Conservation (phyloP, 1,140 invertebrate species). For the Ostrea denselamellosa region DNA sequence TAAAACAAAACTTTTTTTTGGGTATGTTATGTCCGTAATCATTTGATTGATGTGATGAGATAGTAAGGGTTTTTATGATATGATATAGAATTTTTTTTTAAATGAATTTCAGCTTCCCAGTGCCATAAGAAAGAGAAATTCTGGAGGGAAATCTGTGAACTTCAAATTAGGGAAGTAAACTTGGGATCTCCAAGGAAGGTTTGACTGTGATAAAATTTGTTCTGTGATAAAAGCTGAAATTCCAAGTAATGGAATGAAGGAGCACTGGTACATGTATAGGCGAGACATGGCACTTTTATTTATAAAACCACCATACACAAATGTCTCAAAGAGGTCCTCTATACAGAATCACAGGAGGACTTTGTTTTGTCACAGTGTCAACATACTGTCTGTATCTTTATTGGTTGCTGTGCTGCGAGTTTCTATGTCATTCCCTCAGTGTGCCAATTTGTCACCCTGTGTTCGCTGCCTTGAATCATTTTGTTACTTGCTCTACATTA, state of each 20-base stretch:
- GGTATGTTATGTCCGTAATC: no score
- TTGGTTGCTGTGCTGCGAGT: not conserved
- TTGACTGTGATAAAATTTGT: constrained; percentile 23
- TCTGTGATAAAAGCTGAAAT: constrained; percentile 24
- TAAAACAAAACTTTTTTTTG: no score
- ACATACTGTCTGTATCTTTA: not conserved
- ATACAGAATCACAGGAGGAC: not conserved
- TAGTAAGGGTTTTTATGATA: no score
- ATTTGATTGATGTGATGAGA: no score
- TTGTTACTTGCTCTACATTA: not conserved
- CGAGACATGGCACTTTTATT: not conserved
- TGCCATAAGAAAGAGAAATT: not conserved
- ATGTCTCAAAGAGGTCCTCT: not conserved
- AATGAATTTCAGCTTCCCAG: not conserved
- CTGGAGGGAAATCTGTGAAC: not conserved
- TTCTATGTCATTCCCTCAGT: not conserved
- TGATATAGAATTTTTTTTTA: not conserved
- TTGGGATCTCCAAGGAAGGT: not conserved
- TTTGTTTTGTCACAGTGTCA: not conserved
- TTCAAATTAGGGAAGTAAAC: not conserved
- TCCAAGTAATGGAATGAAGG: constrained; percentile 3
- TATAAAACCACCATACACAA: not conserved
- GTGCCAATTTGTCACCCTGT: not conserved
- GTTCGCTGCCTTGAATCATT: not conserved
- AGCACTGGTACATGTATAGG: not conserved